A percentile compares a stretch with the other conserved stretches of the same genome.
Evolutionary conservation across 2,888 invertebrate species (phyloP).

Genomic region (Synanthedon formicaeformis): DNA sequence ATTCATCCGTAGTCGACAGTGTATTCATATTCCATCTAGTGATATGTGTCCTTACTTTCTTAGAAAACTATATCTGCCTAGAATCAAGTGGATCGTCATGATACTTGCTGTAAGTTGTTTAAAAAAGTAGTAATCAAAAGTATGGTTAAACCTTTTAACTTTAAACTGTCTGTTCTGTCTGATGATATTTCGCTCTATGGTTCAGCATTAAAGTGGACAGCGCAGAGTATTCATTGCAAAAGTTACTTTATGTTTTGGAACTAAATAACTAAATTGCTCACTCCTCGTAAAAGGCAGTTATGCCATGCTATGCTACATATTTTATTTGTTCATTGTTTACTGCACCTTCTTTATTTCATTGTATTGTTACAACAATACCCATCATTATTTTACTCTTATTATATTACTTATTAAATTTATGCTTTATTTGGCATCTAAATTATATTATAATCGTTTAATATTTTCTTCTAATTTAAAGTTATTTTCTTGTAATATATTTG

Average conservation of each 20-base stretch:
- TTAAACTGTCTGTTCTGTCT: background rate
- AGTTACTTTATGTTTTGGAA: slow-evolving; percentile 29
- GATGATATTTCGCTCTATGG: slow-evolving; percentile 9
- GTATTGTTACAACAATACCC: slow-evolving; percentile 1
- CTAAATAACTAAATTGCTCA: slow-evolving; percentile 23
- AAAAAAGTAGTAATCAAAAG: background rate
- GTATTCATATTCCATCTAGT: too few species aligned
- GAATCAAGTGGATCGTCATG: too few species aligned
- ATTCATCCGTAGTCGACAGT: too few species aligned
- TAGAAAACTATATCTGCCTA: too few species aligned
- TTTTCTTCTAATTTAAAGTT: too few species aligned
- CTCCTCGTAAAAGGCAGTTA: slow-evolving; percentile 13
- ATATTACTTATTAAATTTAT: too few species aligned
- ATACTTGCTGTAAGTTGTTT: too few species aligned
- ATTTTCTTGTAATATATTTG: too few species aligned
- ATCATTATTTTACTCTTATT: too few species aligned
- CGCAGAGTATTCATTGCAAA: slow-evolving; percentile 30
- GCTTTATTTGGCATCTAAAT: too few species aligned
- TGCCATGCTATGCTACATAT: background rate
- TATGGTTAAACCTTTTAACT: background rate
- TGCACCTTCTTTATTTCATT: background rate
- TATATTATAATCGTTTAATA: too few species aligned
- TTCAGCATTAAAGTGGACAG: slow-evolving; percentile 18
- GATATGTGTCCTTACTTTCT: too few species aligned
- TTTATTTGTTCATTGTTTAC: background rate